Evolutionary conservation across 64 coral and sea anemone species (phyloP).

Genomic region (Stichodactyla mertensii): DNA sequence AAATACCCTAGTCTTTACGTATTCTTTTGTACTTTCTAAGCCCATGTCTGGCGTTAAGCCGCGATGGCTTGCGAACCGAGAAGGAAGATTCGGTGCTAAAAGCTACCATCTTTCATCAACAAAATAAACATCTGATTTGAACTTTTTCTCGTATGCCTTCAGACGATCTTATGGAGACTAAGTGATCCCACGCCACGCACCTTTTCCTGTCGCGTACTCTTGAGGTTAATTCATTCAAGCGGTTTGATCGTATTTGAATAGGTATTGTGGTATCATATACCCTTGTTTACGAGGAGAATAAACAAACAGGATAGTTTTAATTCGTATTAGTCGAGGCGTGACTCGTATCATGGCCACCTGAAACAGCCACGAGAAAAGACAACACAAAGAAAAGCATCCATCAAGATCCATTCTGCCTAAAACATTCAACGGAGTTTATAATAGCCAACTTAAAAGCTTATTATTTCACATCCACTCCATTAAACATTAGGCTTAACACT

Average conservation of each 20-base stretch:
- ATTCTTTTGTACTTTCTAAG: conserved; percentile 8
- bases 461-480: conserved; percentile 15
- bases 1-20: conserved; percentile 4
- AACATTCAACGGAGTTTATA: not conserved
- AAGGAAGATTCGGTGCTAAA: not conserved
- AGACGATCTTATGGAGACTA: not conserved
- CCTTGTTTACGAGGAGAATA: conserved; percentile 87
- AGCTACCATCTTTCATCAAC: conserved; percentile 7
- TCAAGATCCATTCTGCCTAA: not conserved
- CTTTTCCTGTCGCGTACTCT: conserved; percentile 12
- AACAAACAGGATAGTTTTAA: conserved; percentile 79
- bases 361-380: not conserved
- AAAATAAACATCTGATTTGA: conserved; percentile 2
- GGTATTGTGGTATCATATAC: conserved; percentile 66
- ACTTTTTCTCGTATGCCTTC: not conserved
- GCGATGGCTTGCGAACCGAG: not conserved
- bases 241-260: conserved; percentile 84
- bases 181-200: conserved; percentile 1
- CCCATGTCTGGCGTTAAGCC: not conserved
- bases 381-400: not conserved
- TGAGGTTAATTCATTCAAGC: conserved; percentile 31
- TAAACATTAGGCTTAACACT: conserved; percentile 16
- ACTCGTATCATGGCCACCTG: conserved; percentile 23
- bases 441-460: conserved; percentile 1
- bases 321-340: conserved; percentile 68